A percentile compares a stretch with the other conserved stretches of the same genome.
phyloP scores from a whole-genome alignment of 2,888 invertebrate genomes.

The Tetragonisca angustula region DNA sequence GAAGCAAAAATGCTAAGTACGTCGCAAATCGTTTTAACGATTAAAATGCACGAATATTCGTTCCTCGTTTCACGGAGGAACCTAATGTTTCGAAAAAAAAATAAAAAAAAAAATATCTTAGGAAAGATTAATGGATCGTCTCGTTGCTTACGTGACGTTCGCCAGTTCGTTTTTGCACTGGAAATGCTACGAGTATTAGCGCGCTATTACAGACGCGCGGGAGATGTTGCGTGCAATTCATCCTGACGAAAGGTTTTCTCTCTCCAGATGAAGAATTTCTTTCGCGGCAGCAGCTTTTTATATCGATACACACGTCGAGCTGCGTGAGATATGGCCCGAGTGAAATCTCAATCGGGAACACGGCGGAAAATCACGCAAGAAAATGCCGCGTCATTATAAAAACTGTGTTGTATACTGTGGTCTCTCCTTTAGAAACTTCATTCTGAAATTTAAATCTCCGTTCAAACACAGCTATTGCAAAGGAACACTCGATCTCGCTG shows the following conservation, averaged over 20 bases:
- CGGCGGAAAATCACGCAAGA: conserved; percentile 48
- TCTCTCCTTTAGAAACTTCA: neutral
- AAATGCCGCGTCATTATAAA: conserved; percentile 39
- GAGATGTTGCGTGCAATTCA: conserved; percentile 43
- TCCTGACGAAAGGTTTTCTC: conserved; percentile 27
- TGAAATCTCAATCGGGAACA: conserved; percentile 33
- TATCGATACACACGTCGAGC: conserved; percentile 46
- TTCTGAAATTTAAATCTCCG: neutral
- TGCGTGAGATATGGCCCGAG: conserved; percentile 41
- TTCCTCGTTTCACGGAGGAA: no score
- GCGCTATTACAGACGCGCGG: neutral
- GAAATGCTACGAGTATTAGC: neutral
- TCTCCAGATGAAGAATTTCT: conserved; percentile 30
- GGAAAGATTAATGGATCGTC: neutral
- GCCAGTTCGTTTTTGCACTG: neutral
- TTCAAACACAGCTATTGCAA: neutral
- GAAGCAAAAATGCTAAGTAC: no score
- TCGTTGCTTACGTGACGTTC: neutral
- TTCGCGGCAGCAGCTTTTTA: conserved; percentile 41
- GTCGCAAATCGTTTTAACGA: no score
- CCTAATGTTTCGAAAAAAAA: neutral
- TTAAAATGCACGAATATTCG: neutral
- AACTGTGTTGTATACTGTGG: conserved; percentile 1
- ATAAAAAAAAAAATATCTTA: neutral
- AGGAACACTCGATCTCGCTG: no score